Conservation (phyloP, 2,113 vertebrate species). For the Etia nguti region DNA sequence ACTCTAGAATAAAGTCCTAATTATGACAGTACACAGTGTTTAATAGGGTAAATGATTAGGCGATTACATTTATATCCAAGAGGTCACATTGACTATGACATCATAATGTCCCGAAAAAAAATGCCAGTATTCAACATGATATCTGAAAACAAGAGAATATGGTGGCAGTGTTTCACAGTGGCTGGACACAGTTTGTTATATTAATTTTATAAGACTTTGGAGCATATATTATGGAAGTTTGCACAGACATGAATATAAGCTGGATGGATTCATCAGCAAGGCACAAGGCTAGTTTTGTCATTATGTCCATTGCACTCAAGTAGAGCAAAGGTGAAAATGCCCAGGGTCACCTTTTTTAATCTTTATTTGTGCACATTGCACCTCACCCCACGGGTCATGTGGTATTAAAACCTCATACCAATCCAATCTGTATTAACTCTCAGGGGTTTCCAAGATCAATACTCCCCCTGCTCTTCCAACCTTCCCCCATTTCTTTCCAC, state of each 20-base stretch:
- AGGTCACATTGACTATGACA: not conserved
- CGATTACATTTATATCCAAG: not conserved
- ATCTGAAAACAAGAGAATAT: not conserved
- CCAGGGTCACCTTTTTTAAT: slow-evolving; percentile 40
- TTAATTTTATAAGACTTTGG: not conserved
- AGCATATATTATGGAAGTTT: not conserved
- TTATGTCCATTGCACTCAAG: not conserved
- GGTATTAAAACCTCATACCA: slow-evolving; percentile 49
- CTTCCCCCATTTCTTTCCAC: slow-evolving; percentile 4
- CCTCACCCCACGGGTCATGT: slow-evolving; percentile 28
- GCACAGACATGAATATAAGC: not conserved
- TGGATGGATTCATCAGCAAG: not conserved
- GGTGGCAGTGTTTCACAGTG: not conserved
- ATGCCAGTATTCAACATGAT: not conserved
- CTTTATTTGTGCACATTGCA: slow-evolving; percentile 45
- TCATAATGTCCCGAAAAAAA: not conserved
- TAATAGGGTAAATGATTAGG: not conserved
- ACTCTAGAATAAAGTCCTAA: not conserved
- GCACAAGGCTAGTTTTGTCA: not conserved
- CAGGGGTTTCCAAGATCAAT: slow-evolving; percentile 38
- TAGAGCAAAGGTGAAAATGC: not conserved
- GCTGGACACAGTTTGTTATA: not conserved
- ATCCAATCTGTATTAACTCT: slow-evolving; percentile 45
- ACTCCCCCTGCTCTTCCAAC: slow-evolving; percentile 8
- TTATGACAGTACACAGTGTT: not conserved